Conservation (phyloP, 2,888 invertebrate species). For the Norana najaformis region DNA sequence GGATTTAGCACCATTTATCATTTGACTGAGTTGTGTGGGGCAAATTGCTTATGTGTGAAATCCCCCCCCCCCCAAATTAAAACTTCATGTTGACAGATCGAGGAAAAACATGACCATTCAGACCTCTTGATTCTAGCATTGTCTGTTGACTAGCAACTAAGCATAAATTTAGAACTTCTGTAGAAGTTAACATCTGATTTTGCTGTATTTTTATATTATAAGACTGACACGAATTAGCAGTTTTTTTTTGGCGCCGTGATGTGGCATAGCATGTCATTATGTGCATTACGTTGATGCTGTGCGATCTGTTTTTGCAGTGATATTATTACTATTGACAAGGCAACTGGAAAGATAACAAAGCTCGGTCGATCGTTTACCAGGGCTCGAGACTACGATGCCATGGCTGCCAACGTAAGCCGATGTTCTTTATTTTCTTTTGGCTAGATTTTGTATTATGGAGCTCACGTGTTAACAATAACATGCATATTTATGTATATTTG, state of each 20-base stretch:
- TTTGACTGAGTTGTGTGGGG: too few relatives aligned
- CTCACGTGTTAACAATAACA: neutral
- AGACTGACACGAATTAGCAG: too few relatives aligned
- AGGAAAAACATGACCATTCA: too few relatives aligned
- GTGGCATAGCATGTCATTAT: neutral
- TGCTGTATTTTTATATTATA: neutral
- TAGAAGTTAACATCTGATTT: neutral
- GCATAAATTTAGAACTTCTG: too few relatives aligned
- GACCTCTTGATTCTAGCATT: neutral
- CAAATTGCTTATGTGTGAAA: too few relatives aligned
- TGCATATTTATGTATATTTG: neutral
- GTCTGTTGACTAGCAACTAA: neutral
- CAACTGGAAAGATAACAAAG: slow-evolving; percentile 88
- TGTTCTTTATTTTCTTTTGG: neutral
- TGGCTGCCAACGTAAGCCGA: slow-evolving; percentile 70
- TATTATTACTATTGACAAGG: slow-evolving; percentile 97
- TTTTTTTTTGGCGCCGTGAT: neutral
- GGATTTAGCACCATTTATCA: too few relatives aligned
- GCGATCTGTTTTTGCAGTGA: slow-evolving; percentile 70
- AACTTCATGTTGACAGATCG: too few relatives aligned
- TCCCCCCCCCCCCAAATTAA: too few relatives aligned
- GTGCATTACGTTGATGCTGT: neutral
- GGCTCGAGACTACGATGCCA: slow-evolving; percentile 96
- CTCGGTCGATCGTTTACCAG: slow-evolving; percentile 92
- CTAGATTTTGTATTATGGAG: neutral